Base-by-base conservation (phyloP, 1,140 invertebrate genomes). In the Pomacea maculata region DNA sequence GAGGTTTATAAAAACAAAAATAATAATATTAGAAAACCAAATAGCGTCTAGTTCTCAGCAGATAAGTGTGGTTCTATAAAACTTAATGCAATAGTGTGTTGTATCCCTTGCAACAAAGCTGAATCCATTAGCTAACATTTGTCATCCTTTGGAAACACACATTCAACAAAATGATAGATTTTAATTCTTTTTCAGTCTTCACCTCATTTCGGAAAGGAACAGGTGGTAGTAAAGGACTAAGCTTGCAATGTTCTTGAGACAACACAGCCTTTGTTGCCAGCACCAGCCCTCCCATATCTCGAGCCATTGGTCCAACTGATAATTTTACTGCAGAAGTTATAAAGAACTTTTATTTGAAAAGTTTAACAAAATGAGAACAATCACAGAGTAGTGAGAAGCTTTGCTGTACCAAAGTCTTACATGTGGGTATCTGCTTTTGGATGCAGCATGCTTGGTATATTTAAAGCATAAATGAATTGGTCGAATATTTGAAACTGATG, bases 141-240 rank as follows among this genome's bases (percentile, higher is more conserved):
- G 34, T 45, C 34, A 45, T 45, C 34, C 34, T 45, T 45, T 45
- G 34, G 34, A 45, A 45, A 45, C 34, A 45, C 34, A 45, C 34
- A 6, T 45, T 45, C 34, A 45, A 45, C 34, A 45, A 45, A 45
- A 45, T 45, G 57, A 6, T 14, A 61, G 9, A 61, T 17, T 6
- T 14, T 61, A 61, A 61, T 17, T 14, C 7, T 1, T 61, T 61
- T 61, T 17, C 57, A 14, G 57, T 61, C 65, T 65, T 64, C 72
- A 88, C 84, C 83, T 88, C 83, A 14, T 83, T 78, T 52, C 83
- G 80, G 75, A 90, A 90, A 65, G 81, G 83, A 73, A 87, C 80
- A 21, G 84, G 84, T 21, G 86, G 83, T 1, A 87, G 67, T 17
- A 45, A 70, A n/a, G 86, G 84, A 80, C 88, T 87, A 19, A 89